Evolutionary conservation across 2,797 vertebrate species (phyloP).

Genomic region (Vipera latastei): DNA sequence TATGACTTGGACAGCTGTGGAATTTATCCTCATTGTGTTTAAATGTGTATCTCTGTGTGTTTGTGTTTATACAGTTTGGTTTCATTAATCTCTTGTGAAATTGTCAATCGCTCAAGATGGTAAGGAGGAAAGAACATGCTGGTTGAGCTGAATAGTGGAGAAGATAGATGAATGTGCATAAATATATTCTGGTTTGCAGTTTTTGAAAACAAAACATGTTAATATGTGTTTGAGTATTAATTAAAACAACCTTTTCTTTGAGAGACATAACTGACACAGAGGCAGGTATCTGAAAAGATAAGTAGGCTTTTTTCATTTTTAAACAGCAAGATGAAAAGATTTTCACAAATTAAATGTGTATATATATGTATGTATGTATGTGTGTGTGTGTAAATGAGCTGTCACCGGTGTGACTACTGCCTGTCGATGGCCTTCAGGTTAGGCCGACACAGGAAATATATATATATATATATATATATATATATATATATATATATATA

Average conservation of each 20-base stretch:
- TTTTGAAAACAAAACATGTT: background rate
- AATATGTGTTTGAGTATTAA: background rate
- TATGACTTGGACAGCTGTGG: background rate
- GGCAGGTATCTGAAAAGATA: background rate
- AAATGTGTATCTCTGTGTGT: background rate
- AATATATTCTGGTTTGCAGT: background rate
- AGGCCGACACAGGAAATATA: no score
- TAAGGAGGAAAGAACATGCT: background rate
- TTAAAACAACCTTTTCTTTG: background rate
- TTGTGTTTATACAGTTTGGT: background rate
- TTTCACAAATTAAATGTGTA: background rate
- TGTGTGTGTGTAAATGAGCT: no score
- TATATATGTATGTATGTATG: background rate
- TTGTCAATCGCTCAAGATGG: background rate
- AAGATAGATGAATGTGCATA: background rate
- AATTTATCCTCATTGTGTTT: background rate
- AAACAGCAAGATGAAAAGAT: background rate
- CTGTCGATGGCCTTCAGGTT: no score
- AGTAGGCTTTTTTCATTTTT: background rate
- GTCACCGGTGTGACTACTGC: no score
- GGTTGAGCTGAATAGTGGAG: background rate
- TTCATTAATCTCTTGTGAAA: background rate
- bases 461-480: no score
- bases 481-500: background rate
- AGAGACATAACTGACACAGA: background rate